Evolutionary conservation across 2,888 invertebrate genomes (phyloP), one percentile per base, ranked within the genome.

Genomic region (Agonopterix alstromeriana): DNA sequence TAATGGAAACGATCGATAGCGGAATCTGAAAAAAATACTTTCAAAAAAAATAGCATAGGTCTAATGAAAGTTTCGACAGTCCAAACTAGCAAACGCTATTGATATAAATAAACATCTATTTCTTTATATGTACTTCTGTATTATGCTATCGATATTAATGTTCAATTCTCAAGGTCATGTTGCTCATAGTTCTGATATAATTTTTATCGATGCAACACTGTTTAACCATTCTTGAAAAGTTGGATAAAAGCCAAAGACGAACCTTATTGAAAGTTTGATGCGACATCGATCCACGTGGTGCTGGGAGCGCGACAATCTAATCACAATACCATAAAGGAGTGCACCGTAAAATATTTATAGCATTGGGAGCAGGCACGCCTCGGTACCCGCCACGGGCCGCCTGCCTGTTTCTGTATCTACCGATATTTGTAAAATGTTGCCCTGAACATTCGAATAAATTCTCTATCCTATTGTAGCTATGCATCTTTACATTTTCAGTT

Each of bases 271-370:
- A 78, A 77, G 73, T 77, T 78, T 73, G 68, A 78, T 77, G 70
- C 66, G 65, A 68, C 68, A 73, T 74, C 74, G 73, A 77, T 78
- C 69, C 68, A 64, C 67, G 69, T 66, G 68, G 66, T 67, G 62
- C 62, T 65, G 65, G 65, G 63, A 67, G 62, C 67, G 69, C 76
- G 75, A 80, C 75, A 76, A 79, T 79, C 79, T 78, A 77, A 80
- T 80, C 80, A 77, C 73, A 79, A 74, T 77, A 71, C 73, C 70
- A 73, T 81, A 74, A 79, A 78, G 75, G 73, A 80, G 70, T 78
- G 76, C 72, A 77, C 75, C 71, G 79, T 82, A 81, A 81, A 82
- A 81, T 82, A 82, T 83, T 81, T 81, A 83, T 76, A 69, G 69
- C 61, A 58, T 61, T 67, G 69, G 74, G 73, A 76, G 70, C 77